These are phyloP conservation scores for Erythrocercus mccallii DNA, from an alignment of 2,113 vertebrate genomes.

Conservation along the genomic window DNA sequence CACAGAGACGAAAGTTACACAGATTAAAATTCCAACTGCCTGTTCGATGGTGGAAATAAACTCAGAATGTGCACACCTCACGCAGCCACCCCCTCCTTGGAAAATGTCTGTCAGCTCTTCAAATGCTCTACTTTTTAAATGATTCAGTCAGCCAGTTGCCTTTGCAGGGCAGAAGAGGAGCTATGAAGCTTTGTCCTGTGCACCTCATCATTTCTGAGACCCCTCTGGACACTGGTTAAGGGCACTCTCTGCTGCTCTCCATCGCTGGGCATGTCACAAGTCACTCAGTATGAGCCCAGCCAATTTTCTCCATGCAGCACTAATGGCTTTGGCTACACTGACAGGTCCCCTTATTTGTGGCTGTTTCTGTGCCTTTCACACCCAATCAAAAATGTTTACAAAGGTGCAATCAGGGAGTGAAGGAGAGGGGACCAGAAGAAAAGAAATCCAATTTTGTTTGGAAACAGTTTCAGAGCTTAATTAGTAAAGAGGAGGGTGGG, in stretches of 20 bases:
- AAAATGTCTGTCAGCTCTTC: not conserved
- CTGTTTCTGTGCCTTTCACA: slow-evolving; percentile 3
- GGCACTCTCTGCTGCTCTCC: not conserved
- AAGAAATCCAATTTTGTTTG: slow-evolving; percentile 64
- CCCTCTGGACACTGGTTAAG: not conserved
- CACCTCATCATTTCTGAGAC: not conserved
- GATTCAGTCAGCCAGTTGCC: not conserved
- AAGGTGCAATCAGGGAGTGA: slow-evolving; percentile 40
- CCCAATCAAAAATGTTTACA: slow-evolving; percentile 47
- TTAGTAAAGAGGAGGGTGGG: slow-evolving; percentile 39
- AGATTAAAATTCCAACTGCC: slow-evolving; percentile 33
- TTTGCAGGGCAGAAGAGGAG: not conserved
- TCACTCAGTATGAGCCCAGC: not conserved
- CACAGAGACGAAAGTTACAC: not conserved
- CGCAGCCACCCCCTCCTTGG: not conserved
- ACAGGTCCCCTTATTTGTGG: not conserved
- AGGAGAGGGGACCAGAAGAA: slow-evolving; percentile 4
- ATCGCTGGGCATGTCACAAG: not conserved
- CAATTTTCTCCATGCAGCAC: not conserved
- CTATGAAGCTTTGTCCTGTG: not conserved
- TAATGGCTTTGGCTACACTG: slow-evolving; percentile 5
- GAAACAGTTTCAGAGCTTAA: slow-evolving; percentile 68
- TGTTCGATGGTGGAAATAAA: not conserved
- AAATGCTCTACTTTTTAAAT: not conserved
- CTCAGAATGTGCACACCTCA: not conserved